phyloP scores from a whole-genome alignment of 2,113 vertebrate species.

The Poeciliopsis occidentalis region DNA sequence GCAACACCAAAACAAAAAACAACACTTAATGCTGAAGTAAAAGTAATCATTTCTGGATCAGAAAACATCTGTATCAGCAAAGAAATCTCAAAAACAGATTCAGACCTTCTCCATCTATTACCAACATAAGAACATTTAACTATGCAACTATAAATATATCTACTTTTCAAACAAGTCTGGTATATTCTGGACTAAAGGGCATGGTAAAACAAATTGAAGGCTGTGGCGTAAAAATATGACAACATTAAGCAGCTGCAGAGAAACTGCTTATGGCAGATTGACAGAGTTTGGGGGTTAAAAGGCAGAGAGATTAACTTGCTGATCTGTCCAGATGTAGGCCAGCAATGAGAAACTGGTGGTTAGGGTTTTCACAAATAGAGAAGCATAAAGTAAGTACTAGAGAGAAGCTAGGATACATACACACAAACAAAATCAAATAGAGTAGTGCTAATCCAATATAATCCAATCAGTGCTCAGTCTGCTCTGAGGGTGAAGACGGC shows the following conservation, averaged over 20 bases:
- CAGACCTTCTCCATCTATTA: background rate
- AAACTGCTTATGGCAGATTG: slow-evolving; percentile 65
- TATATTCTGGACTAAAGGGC: slow-evolving; percentile 1
- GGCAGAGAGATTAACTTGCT: slow-evolving; percentile 70
- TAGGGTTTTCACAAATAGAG: slow-evolving; percentile 12
- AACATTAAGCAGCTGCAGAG: slow-evolving; percentile 55
- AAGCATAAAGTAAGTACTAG: background rate
- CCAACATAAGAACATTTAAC: background rate
- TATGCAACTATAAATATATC: background rate
- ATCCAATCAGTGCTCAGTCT: slow-evolving; percentile 58
- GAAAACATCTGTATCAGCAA: background rate
- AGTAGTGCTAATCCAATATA: slow-evolving; percentile 53
- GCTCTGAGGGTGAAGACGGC: slow-evolving; percentile 39
- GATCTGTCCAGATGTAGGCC: slow-evolving; percentile 75
- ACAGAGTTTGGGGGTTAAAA: slow-evolving; percentile 71
- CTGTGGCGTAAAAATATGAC: slow-evolving; percentile 5
- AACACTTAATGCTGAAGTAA: background rate
- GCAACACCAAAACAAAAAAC: background rate
- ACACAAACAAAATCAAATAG: slow-evolving; percentile 57
- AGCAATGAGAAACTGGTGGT: slow-evolving; percentile 33
- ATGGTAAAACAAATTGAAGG: background rate
- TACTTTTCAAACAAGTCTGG: background rate
- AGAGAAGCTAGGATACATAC: slow-evolving; percentile 26
- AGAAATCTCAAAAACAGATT: background rate
- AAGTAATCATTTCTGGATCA: too few relatives aligned